phyloP scores from a whole-genome alignment of 1,140 invertebrate genomes.

The Trachymyrmex cornetzi region DNA sequence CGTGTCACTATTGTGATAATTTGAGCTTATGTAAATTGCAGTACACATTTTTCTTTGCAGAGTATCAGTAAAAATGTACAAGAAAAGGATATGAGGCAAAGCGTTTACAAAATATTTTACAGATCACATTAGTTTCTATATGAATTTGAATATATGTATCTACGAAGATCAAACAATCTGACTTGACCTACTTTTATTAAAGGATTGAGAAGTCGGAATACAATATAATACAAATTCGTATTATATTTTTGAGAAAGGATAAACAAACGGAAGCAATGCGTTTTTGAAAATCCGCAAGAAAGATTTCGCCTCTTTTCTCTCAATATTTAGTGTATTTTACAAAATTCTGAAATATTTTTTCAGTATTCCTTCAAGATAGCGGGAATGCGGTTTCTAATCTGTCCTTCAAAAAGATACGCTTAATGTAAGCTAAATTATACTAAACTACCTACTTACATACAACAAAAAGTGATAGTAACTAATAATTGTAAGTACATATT shows the following conservation, averaged over 20 bases:
- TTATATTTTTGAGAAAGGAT: background rate
- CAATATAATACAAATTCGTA: background rate
- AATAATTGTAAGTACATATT: too few relatives aligned
- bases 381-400: background rate
- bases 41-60: background rate
- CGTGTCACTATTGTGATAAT: background rate
- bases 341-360: background rate
- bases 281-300: background rate
- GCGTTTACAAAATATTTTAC: background rate
- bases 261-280: background rate
- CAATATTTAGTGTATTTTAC: background rate
- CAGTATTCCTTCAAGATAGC: background rate
- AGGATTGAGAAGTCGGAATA: background rate
- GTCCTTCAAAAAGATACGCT: background rate
- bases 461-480: background rate
- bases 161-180: background rate
- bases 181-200: background rate
- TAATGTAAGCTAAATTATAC: background rate
- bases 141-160: background rate
- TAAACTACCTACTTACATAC: background rate
- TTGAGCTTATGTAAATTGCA: slow-evolving; percentile 6
- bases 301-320: background rate
- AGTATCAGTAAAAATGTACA: background rate
- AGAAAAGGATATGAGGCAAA: background rate
- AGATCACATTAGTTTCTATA: background rate